Percentiles rank a stretch among this genome's conserved stretches.
phyloP scores from a whole-genome alignment of 2,113 vertebrate species.

The Centropus unirufus region DNA sequence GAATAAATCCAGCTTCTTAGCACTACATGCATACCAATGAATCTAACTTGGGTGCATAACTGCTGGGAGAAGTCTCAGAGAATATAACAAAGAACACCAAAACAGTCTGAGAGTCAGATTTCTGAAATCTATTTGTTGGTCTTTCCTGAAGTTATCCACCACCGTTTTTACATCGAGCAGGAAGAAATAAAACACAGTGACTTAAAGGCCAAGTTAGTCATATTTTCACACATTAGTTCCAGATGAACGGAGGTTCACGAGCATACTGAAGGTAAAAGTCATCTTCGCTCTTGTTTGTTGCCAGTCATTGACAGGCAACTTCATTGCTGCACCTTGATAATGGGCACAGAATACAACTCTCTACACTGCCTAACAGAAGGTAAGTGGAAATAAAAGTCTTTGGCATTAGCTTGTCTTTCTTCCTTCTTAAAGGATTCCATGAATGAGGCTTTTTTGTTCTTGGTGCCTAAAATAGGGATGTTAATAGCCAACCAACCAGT shows the following conservation, averaged over 20 bases:
- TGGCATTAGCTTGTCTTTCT: not conserved
- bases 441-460: not conserved
- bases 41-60: not conserved
- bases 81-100: not conserved
- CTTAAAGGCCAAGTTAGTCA: slow-evolving; percentile 11
- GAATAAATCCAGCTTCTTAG: not conserved
- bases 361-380: not conserved
- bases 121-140: not conserved
- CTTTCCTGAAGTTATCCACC: not conserved
- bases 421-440: not conserved
- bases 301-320: not conserved
- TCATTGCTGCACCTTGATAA: not conserved
- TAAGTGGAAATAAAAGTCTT: not conserved
- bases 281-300: not conserved
- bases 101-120: not conserved
- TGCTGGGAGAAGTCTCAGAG: not conserved
- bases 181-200: not conserved
- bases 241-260: not conserved
- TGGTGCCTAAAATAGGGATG: not conserved
- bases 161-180: not conserved
- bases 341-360: not conserved
- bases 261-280: not conserved
- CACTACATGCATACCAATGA: not conserved
- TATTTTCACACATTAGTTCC: slow-evolving; percentile 11
- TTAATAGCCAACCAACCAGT: not conserved